Evolutionary conservation across 2,797 vertebrate species (phyloP).

Genomic region (Hypotaenidia philippensis): DNA sequence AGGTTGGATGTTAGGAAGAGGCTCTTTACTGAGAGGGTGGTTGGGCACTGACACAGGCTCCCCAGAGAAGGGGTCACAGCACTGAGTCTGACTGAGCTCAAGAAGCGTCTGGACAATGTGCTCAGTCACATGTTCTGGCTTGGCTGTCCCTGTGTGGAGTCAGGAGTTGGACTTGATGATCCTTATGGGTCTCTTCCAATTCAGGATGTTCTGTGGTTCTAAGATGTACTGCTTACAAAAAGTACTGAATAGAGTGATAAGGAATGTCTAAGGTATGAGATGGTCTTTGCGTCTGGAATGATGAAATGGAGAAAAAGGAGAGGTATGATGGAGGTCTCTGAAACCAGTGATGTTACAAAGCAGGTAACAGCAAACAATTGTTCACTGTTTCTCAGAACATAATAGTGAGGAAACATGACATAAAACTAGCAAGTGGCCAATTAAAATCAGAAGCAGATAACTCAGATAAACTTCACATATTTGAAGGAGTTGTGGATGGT

Average conservation of each 20-base stretch:
- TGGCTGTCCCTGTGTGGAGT: too few relatives aligned
- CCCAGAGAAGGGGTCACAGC: too few relatives aligned
- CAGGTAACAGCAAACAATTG: background rate
- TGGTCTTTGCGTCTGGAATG: background rate
- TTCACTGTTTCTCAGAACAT: background rate
- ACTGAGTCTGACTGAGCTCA: too few relatives aligned
- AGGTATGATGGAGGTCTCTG: background rate
- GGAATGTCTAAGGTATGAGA: background rate
- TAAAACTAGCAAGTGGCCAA: background rate
- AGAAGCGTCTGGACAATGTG: too few relatives aligned
- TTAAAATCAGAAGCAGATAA: background rate
- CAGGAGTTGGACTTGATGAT: too few relatives aligned
- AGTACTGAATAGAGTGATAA: background rate
- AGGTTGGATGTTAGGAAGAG: too few relatives aligned
- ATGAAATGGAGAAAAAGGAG: background rate
- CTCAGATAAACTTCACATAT: background rate
- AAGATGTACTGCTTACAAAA: background rate
- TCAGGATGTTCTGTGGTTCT: too few relatives aligned
- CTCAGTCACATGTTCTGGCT: too few relatives aligned
- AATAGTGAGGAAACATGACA: background rate
- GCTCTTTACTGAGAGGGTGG: too few relatives aligned
- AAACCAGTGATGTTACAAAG: background rate
- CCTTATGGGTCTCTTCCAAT: too few relatives aligned
- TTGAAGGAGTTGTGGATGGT: background rate
- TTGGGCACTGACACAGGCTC: too few relatives aligned